These are phyloP conservation scores for Amphipyra tragopoginis DNA, from an alignment of 2,888 invertebrate species.

Conservation along the genomic window DNA sequence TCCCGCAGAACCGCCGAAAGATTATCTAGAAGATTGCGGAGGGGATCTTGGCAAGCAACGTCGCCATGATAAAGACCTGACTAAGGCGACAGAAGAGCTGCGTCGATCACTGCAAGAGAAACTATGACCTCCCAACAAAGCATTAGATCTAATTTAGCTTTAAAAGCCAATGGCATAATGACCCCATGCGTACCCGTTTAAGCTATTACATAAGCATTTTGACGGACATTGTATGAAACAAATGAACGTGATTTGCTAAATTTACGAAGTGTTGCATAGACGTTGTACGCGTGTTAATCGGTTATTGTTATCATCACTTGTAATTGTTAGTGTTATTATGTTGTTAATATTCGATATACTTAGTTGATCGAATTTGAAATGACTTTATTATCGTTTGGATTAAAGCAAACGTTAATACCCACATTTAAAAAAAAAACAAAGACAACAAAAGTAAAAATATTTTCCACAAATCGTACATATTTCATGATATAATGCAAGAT, in stretches of 20 bases:
- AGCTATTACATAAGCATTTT: slow-evolving; percentile 64
- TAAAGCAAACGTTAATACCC: neutral
- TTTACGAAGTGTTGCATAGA: slow-evolving; percentile 50
- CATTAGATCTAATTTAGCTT: slow-evolving; percentile 69
- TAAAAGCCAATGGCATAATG: slow-evolving; percentile 60
- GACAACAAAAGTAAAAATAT: slow-evolving; percentile 7
- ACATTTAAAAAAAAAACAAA: neutral
- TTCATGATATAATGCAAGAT: slow-evolving; percentile 16
- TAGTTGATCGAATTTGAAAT: slow-evolving; percentile 1
- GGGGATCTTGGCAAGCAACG: slow-evolving; percentile 88
- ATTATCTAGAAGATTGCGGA: slow-evolving; percentile 92
- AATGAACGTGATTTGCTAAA: slow-evolving; percentile 67
- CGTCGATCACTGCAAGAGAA: slow-evolving; percentile 94
- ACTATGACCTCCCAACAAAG: slow-evolving; percentile 88
- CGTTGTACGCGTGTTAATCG: slow-evolving; percentile 48
- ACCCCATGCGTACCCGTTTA: slow-evolving; percentile 60
- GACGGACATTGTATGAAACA: slow-evolving; percentile 62
- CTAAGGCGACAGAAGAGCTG: slow-evolving; percentile 94
- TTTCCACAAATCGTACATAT: slow-evolving; percentile 14
- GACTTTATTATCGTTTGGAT: neutral
- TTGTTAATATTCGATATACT: slow-evolving; percentile 20
- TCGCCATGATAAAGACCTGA: slow-evolving; percentile 89
- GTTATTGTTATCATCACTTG: slow-evolving; percentile 53
- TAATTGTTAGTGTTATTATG: slow-evolving; percentile 41
- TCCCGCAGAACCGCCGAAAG: slow-evolving; percentile 94